These are phyloP conservation scores for Heliconius aoede DNA, from an alignment of 2,888 invertebrate genomes.

Conservation along the genomic window DNA sequence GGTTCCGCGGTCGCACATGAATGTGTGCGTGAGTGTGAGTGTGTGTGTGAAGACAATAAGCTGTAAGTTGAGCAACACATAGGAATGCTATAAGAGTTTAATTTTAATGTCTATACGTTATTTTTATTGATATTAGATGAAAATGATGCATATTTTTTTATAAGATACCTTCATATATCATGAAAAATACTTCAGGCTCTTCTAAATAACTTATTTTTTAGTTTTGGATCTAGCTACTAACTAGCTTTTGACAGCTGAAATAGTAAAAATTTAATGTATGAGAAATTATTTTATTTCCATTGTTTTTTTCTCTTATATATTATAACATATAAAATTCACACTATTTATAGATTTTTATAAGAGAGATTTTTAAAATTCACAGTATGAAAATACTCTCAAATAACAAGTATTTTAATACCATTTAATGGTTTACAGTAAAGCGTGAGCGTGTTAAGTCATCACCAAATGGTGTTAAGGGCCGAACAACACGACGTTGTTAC, in stretches of 20 bases:
- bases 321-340: neutral
- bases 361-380: no score
- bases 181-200: no score
- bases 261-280: no score
- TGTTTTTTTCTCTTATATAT: neutral
- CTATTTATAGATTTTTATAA: no score
- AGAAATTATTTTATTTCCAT: neutral
- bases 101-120: neutral
- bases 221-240: no score
- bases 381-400: no score
- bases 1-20: constrained; percentile 49
- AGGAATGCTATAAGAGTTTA: constrained; percentile 27
- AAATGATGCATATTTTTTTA: neutral
- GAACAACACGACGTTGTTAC: constrained; percentile 37
- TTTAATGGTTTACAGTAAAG: neutral
- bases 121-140: neutral
- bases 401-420: no score
- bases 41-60: constrained; percentile 42
- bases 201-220: neutral
- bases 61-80: constrained; percentile 35
- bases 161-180: neutral
- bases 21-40: constrained; percentile 36
- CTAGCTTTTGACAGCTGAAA: no score
- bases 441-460: constrained; percentile 10
- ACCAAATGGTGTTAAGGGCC: constrained; percentile 6